A percentile compares a stretch with the other conserved stretches of the same genome.
Conservation (phyloP, 2,113 vertebrate species). For the Thunnus maccoyii region DNA sequence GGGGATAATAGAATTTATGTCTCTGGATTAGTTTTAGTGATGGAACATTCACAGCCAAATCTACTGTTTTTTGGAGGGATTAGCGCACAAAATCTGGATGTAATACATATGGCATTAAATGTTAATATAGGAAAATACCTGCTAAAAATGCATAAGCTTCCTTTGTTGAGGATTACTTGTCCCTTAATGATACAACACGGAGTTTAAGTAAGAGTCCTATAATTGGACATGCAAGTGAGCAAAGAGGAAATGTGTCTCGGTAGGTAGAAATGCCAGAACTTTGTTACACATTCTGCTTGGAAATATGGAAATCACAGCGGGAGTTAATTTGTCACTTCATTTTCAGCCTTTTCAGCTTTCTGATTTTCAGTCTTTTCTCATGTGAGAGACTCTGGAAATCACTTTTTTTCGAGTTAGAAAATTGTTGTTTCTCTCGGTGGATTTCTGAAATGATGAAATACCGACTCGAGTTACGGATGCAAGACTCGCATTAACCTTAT, state of each 20-base stretch:
- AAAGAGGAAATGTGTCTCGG: slow-evolving; percentile 12
- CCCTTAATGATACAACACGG: slow-evolving; percentile 38
- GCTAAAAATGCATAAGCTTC: slow-evolving; percentile 60
- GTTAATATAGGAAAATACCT: slow-evolving; percentile 50
- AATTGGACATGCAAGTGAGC: slow-evolving; percentile 10
- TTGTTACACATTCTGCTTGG: slow-evolving; percentile 17
- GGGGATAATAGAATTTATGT: slow-evolving; percentile 23
- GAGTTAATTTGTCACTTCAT: slow-evolving; percentile 1
- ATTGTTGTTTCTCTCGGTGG: too few relatives aligned
- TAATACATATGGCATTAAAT: slow-evolving; percentile 54
- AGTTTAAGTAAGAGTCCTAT: slow-evolving; percentile 15
- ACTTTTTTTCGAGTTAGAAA: not conserved
- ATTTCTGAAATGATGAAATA: not conserved
- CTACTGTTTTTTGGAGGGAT: slow-evolving; percentile 60
- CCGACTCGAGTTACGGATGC: not conserved
- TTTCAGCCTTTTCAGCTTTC: not conserved
- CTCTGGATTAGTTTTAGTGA: slow-evolving; percentile 63
- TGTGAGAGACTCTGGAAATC: not conserved
- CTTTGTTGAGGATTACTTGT: slow-evolving; percentile 61
- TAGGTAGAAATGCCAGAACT: not conserved
- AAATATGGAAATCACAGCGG: slow-evolving; percentile 42
- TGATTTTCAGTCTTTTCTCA: not conserved
- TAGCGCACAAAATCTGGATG: slow-evolving; percentile 50
- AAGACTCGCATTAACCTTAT: not conserved
- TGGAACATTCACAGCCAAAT: slow-evolving; percentile 51